Evolutionary conservation across 2,888 invertebrate genomes (phyloP).

Genomic region (Drosophila quinaria): DNA sequence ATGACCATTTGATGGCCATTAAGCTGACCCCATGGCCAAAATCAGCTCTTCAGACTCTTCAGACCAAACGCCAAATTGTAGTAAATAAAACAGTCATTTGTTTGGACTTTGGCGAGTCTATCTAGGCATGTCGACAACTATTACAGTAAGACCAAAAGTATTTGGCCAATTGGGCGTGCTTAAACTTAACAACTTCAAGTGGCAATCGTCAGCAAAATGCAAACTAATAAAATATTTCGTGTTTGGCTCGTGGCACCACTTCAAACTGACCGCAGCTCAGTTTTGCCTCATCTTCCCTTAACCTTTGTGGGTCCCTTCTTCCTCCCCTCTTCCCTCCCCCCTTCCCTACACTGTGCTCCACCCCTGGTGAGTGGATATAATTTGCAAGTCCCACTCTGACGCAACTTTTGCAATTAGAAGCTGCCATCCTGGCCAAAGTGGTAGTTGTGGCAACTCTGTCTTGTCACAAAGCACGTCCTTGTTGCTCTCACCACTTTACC

Average conservation of each 20-base stretch:
- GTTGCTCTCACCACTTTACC: slow-evolving; percentile 26
- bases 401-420: slow-evolving; percentile 74
- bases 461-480: slow-evolving; percentile 29
- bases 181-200: slow-evolving; percentile 7
- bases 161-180: slow-evolving; percentile 26
- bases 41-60: slow-evolving; percentile 8
- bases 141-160: background rate
- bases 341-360: background rate
- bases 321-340: slow-evolving; percentile 15
- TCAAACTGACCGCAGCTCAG: slow-evolving; percentile 41
- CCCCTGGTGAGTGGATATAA: slow-evolving; percentile 59
- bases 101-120: slow-evolving; percentile 10
- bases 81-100: slow-evolving; percentile 47
- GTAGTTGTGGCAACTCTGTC: slow-evolving; percentile 37
- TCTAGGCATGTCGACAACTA: slow-evolving; percentile 18
- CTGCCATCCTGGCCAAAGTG: slow-evolving; percentile 63
- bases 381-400: slow-evolving; percentile 41
- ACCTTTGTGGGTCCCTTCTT: background rate
- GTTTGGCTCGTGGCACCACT: slow-evolving; percentile 33
- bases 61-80: slow-evolving; percentile 13
- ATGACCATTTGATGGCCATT: slow-evolving; percentile 64
- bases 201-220: slow-evolving; percentile 21
- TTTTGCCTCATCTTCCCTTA: background rate
- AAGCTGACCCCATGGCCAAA: slow-evolving; percentile 36
- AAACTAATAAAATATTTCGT: slow-evolving; percentile 52